A percentile compares a stretch with the other conserved stretches of the same genome.
Conservation (phyloP, 2,888 invertebrate species). For the Epinotia brunnichana region DNA sequence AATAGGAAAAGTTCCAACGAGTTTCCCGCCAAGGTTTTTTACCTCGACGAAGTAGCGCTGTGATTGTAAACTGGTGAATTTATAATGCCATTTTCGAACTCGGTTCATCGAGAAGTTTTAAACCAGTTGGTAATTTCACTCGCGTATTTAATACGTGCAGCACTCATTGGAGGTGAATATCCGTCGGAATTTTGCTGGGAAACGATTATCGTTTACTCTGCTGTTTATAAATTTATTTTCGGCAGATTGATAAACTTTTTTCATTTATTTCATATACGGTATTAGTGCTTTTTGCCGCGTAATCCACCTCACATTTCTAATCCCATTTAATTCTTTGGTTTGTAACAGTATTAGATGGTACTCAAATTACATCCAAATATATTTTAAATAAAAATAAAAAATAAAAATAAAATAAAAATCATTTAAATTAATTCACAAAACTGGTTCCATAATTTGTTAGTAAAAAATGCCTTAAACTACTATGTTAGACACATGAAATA, state of each 20-base stretch:
- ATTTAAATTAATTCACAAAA: too few relatives aligned
- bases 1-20: constrained; percentile 84
- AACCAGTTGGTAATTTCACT: constrained; percentile 78
- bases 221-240: constrained; percentile 3
- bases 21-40: constrained; percentile 79
- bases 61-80: constrained; percentile 84
- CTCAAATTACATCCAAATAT: too few relatives aligned
- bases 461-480: too few relatives aligned
- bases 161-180: constrained; percentile 48
- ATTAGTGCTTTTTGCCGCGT: too few relatives aligned
- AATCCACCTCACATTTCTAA: too few relatives aligned
- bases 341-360: neutral
- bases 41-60: constrained; percentile 77
- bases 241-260: neutral
- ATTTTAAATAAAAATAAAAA: too few relatives aligned
- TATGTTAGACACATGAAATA: too few relatives aligned
- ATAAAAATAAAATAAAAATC: too few relatives aligned
- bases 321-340: too few relatives aligned
- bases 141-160: constrained; percentile 68
- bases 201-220: constrained; percentile 41
- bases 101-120: constrained; percentile 81
- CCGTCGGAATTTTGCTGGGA: constrained; percentile 45
- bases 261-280: neutral
- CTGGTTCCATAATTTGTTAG: too few relatives aligned
- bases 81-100: constrained; percentile 83